Conservation (phyloP, 2,797 vertebrate genomes). For the Xerus rutilus region DNA sequence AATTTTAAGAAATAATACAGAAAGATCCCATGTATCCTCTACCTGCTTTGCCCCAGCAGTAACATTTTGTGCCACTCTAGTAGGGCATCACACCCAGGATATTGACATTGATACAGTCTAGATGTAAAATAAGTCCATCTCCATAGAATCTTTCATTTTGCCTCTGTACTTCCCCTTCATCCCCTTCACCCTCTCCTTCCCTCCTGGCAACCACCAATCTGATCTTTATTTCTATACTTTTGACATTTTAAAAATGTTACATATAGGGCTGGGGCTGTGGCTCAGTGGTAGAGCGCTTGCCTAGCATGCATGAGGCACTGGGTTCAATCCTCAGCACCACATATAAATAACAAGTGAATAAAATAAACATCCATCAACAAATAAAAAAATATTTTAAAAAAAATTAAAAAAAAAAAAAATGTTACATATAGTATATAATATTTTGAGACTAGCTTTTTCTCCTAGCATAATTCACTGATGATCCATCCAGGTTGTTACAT, state of each 20-base stretch:
- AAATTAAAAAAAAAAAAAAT: neutral
- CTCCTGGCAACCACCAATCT: neutral
- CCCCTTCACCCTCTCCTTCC: neutral
- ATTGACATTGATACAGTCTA: neutral
- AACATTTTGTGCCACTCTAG: neutral
- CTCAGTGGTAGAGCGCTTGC: no score
- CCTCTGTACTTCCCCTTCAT: no score
- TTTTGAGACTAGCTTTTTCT: conserved; percentile 13
- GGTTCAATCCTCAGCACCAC: no score
- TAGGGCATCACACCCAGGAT: neutral
- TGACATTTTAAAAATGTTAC: neutral
- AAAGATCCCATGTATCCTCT: neutral
- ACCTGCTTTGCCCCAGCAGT: neutral
- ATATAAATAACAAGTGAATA: no score
- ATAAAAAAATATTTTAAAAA: no score
- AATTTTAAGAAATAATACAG: neutral
- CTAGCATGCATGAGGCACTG: no score
- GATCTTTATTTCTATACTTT: neutral
- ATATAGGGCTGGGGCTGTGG: neutral
- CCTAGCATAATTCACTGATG: neutral
- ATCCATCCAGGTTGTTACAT: neutral
- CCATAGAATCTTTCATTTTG: neutral
- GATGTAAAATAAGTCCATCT: neutral
- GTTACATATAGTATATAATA: neutral
- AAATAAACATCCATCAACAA: no score